Percentiles rank a stretch among this genome's conserved stretches.
These are phyloP conservation scores for Hephaestus fuliginosus DNA, from an alignment of 2,797 vertebrate genomes.

Conservation along the genomic window DNA sequence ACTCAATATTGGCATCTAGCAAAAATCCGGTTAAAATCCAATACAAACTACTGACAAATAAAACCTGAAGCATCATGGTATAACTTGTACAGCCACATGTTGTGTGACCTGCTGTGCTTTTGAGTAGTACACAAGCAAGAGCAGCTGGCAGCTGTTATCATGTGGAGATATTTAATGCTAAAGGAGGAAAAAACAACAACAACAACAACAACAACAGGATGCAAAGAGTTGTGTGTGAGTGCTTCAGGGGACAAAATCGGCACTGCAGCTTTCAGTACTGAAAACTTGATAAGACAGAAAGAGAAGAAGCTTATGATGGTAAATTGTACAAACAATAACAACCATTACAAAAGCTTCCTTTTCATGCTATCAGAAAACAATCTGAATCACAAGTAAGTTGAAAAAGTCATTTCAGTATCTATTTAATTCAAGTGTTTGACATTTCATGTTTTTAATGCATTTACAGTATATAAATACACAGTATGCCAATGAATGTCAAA, in stretches of 20 bases:
- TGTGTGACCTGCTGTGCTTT: slow-evolving; percentile 39
- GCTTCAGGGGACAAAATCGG: no score
- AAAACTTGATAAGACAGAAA: background rate
- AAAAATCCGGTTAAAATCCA: background rate
- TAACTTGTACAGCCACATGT: slow-evolving; percentile 27
- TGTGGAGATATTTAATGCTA: slow-evolving; percentile 48
- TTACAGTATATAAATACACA: no score
- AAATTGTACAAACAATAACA: background rate
- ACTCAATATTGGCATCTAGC: background rate
- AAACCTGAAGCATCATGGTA: slow-evolving; percentile 14
- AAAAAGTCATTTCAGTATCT: background rate
- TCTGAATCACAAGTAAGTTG: background rate
- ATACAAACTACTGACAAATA: background rate
- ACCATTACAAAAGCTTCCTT: background rate
- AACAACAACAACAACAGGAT: slow-evolving; percentile 1
- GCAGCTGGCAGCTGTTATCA: slow-evolving; percentile 59
- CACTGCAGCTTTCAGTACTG: background rate
- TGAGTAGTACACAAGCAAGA: slow-evolving; percentile 21
- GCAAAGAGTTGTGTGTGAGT: slow-evolving; percentile 6
- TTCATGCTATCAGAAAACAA: background rate
- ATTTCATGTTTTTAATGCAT: background rate
- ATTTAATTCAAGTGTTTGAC: background rate
- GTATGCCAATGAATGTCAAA: background rate
- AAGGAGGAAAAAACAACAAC: slow-evolving; percentile 9
- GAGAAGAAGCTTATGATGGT: background rate